Percentiles rank a stretch among this genome's conserved stretches.
These are phyloP conservation scores for Temnothorax curvispinosus DNA, from an alignment of 1,140 invertebrate genomes.

Conservation along the genomic window DNA sequence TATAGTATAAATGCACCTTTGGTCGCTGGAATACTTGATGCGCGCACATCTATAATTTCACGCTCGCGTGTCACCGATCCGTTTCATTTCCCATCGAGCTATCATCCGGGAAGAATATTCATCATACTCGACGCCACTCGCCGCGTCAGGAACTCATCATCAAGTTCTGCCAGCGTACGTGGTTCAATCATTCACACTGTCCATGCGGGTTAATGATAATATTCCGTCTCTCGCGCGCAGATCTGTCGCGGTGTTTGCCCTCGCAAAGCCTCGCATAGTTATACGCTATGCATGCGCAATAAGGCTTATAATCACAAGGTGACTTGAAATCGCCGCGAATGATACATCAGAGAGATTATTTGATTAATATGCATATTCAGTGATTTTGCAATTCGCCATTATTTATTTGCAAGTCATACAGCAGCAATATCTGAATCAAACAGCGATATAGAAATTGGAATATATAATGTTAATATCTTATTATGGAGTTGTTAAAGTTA, in stretches of 20 bases:
- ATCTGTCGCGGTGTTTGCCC: slow-evolving; percentile 42
- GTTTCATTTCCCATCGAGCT: slow-evolving; percentile 59
- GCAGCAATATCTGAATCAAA: background rate
- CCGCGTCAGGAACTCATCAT: slow-evolving; percentile 56
- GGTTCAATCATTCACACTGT: slow-evolving; percentile 54
- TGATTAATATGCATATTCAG: slow-evolving; percentile 31
- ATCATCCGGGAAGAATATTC: slow-evolving; percentile 58
- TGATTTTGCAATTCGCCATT: slow-evolving; percentile 11
- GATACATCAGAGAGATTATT: slow-evolving; percentile 7
- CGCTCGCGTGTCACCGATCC: slow-evolving; percentile 55
- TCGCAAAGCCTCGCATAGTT: background rate
- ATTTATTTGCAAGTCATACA: background rate
- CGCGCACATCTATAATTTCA: slow-evolving; percentile 58
- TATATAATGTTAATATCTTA: slow-evolving; percentile 1
- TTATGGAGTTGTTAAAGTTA: background rate
- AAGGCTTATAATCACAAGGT: slow-evolving; percentile 2
- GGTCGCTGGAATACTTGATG: slow-evolving; percentile 47
- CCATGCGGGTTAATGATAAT: slow-evolving; percentile 57
- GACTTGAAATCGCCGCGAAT: slow-evolving; percentile 3
- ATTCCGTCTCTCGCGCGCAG: slow-evolving; percentile 28
- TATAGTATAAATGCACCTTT: slow-evolving; percentile 53
- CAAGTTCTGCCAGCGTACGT: slow-evolving; percentile 3
- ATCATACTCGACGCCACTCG: slow-evolving; percentile 54
- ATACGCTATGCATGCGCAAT: slow-evolving; percentile 28
- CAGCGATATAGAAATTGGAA: background rate